Evolutionary conservation across 1,140 invertebrate genomes (phyloP).

Genomic region (Sogatella furcifera): DNA sequence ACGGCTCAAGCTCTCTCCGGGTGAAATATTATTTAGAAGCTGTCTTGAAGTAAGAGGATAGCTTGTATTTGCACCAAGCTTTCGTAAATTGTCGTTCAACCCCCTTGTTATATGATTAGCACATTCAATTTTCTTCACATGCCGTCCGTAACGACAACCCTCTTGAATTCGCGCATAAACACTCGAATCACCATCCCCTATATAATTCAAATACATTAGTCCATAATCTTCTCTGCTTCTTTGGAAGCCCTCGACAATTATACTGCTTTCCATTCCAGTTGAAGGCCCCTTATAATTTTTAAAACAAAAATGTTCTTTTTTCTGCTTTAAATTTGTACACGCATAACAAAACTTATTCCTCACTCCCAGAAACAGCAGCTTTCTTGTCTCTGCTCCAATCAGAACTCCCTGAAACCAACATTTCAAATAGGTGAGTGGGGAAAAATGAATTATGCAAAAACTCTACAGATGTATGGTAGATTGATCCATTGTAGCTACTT

Average conservation of each 20-base stretch:
- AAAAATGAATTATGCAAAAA: too few relatives aligned
- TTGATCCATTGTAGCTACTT: too few relatives aligned
- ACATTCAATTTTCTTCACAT: slow-evolving; percentile 11
- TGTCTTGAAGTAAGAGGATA: not conserved
- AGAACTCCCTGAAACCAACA: slow-evolving; percentile 8
- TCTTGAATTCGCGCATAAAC: slow-evolving; percentile 6
- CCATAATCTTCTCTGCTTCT: not conserved
- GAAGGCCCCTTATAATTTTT: slow-evolving; percentile 3
- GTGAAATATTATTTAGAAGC: not conserved
- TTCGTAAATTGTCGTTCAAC: not conserved
- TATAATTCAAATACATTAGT: not conserved
- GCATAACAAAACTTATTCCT: slow-evolving; percentile 13
- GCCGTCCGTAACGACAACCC: not conserved
- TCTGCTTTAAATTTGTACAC: slow-evolving; percentile 7
- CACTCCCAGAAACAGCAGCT: slow-evolving; percentile 7
- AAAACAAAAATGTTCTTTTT: slow-evolving; percentile 1
- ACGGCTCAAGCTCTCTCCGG: not conserved
- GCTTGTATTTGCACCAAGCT: not conserved
- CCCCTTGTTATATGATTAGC: slow-evolving; percentile 10
- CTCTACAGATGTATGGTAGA: too few relatives aligned
- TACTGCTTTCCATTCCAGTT: slow-evolving; percentile 4
- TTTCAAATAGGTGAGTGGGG: not conserved
- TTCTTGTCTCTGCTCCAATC: slow-evolving; percentile 10
- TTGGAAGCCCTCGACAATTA: slow-evolving; percentile 9
- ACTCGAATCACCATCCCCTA: slow-evolving; percentile 12